Conservation (phyloP, 2,888 invertebrate species). For the Andrena fulva region DNA sequence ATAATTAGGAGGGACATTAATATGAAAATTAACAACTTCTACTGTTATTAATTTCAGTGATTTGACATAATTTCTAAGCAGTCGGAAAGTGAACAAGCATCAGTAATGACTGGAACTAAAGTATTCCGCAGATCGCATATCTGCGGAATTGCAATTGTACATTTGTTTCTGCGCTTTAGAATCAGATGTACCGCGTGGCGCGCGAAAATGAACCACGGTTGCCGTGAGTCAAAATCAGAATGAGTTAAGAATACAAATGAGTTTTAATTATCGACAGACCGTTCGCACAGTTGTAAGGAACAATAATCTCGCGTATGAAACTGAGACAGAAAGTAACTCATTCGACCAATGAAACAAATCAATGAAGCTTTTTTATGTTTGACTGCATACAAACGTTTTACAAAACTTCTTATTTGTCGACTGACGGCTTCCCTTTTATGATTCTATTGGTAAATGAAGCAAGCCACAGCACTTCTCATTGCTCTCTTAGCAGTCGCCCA, state of each 20-base stretch:
- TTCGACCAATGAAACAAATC: constrained; percentile 8
- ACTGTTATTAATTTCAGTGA: background rate
- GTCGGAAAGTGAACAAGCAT: constrained; percentile 38
- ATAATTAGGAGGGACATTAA: background rate
- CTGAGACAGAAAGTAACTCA: constrained; percentile 21
- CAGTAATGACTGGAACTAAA: constrained; percentile 77
- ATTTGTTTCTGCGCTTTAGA: constrained; percentile 81
- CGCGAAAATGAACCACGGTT: constrained; percentile 56
- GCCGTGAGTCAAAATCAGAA: constrained; percentile 64
- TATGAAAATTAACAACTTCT: background rate
- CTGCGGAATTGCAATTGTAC: constrained; percentile 50
- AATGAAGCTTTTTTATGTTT: constrained; percentile 33
- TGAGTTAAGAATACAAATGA: constrained; percentile 14
- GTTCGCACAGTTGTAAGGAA: constrained; percentile 18
- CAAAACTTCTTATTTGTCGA: constrained; percentile 48
- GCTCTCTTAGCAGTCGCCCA: background rate
- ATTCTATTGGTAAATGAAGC: constrained; percentile 37
- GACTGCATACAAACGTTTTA: constrained; percentile 9
- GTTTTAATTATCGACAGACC: background rate
- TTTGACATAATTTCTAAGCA: background rate
- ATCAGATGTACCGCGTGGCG: constrained; percentile 63
- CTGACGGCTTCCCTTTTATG: constrained; percentile 63
- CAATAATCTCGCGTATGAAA: constrained; percentile 21
- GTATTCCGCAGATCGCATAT: constrained; percentile 64
- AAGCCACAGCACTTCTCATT: constrained; percentile 62